Conservation (phyloP, 2,888 invertebrate genomes). For the Aquatica leii region DNA sequence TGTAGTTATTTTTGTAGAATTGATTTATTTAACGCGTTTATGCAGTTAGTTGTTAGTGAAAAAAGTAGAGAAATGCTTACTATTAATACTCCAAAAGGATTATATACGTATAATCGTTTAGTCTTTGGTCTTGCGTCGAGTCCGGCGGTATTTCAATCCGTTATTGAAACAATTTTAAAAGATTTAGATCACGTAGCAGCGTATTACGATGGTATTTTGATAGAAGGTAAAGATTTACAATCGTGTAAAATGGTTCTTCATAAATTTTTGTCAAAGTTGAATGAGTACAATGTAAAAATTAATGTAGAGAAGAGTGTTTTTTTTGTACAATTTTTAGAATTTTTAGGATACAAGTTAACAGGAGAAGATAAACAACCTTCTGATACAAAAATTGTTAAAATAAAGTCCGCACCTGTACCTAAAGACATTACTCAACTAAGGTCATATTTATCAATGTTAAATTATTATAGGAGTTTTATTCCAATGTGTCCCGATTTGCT, state of each 20-base stretch:
- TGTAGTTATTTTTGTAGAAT: too few relatives aligned
- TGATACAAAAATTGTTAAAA: too few relatives aligned
- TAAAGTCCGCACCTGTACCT: not conserved
- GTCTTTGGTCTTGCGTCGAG: not conserved
- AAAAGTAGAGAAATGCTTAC: not conserved
- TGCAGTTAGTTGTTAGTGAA: not conserved
- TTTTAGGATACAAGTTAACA: too few relatives aligned
- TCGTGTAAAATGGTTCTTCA: not conserved
- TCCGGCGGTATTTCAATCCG: not conserved
- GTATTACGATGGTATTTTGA: not conserved
- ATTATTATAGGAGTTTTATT: too few relatives aligned
- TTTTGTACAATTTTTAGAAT: not conserved
- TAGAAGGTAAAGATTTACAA: not conserved
- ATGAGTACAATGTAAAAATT: not conserved
- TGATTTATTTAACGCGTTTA: not conserved
- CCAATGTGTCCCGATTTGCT: too few relatives aligned
- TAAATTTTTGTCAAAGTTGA: not conserved
- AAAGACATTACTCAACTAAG: too few relatives aligned
- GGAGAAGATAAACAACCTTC: too few relatives aligned
- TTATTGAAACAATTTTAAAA: not conserved
- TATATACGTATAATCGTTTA: conserved; percentile 1
- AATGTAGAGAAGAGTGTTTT: not conserved
- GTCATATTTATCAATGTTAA: too few relatives aligned
- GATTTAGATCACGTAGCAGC: not conserved
- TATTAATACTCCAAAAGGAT: conserved; percentile 1